Evolutionary conservation across 92 coral and sea anemone species (phyloP), one percentile per base, ranked within the genome.

Genomic region (Phenganax marumi): DNA sequence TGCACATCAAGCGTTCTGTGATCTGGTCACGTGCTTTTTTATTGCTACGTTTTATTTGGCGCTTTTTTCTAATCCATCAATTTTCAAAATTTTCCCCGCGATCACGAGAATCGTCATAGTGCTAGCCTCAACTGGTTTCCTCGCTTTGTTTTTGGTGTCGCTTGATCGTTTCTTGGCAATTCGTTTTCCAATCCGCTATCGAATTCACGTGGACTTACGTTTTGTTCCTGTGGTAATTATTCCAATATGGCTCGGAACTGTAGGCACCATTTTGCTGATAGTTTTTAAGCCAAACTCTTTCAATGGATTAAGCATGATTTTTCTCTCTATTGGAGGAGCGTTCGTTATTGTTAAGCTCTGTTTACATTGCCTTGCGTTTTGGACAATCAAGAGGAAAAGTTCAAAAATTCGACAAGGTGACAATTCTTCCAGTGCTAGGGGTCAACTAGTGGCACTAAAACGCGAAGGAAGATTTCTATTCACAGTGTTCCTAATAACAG

Each of bases 101-200:
- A 48, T 48, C 52, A 53, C 12, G 9, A 13, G 9, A 73, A 11
- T 52, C 21, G 1, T 73, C 58, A 8, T 17, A 39, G 79, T 48
- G 9, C 22, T 49, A 1, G 19, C 57, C 51, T 18, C 13, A 7
- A 4, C 18, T 12, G 79, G 79, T n/a, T 73, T 73, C 61, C 8
- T 51, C 13, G 79, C 79, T 9, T 73, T 73, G 21, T 73, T 73
- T 21, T 16, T 73, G 56, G 79, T 73, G 17, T 73, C 79, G 13
- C 19, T 73, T 9, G 79, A 73, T 19, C 79, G 79, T 49, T 73
- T 73, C 25, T 56, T 73, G n/a, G 79, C 79, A 5, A 23, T 73
- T 12, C 79, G 79, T 51, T 73, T 12, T 23, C 79, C 79, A 51
- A 73, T 73, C 8, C 79, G 79, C 12, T 73, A 73, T 26, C 47